Conservation (phyloP, 2,113 vertebrate genomes). For the Haplochromis burtoni region DNA sequence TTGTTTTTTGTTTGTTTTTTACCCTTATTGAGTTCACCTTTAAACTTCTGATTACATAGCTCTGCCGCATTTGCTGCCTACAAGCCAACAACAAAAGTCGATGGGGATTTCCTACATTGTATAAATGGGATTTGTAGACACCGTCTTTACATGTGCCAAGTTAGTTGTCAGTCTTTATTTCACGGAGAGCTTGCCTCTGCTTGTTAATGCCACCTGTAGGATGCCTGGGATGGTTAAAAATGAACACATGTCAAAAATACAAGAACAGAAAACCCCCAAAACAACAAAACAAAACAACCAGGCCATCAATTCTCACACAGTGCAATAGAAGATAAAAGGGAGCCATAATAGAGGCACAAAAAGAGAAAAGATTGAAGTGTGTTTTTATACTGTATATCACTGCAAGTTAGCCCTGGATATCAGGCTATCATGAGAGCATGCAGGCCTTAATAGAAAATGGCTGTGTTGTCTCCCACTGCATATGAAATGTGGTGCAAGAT, state of each 20-base stretch:
- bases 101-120: neutral
- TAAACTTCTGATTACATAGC: neutral
- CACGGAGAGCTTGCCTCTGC: neutral
- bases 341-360: neutral
- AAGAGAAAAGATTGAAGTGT: neutral
- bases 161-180: neutral
- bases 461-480: conserved; percentile 40
- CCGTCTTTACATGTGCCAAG: neutral
- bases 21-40: neutral
- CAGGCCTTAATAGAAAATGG: conserved; percentile 45
- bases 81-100: neutral
- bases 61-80: neutral
- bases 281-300: neutral
- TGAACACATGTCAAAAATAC: neutral
- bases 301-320: neutral
- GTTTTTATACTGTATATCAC: neutral
- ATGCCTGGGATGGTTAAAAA: neutral
- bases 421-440: conserved; percentile 8
- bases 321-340: neutral
- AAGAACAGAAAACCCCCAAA: neutral
- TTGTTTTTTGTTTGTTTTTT: neutral
- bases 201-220: neutral
- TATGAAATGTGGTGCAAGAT: conserved; percentile 34
- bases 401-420: neutral
- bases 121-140: neutral